Evolutionary conservation across 2,888 invertebrate genomes (phyloP), one percentile per base, ranked within the genome.

Genomic region (Biston betularia): DNA sequence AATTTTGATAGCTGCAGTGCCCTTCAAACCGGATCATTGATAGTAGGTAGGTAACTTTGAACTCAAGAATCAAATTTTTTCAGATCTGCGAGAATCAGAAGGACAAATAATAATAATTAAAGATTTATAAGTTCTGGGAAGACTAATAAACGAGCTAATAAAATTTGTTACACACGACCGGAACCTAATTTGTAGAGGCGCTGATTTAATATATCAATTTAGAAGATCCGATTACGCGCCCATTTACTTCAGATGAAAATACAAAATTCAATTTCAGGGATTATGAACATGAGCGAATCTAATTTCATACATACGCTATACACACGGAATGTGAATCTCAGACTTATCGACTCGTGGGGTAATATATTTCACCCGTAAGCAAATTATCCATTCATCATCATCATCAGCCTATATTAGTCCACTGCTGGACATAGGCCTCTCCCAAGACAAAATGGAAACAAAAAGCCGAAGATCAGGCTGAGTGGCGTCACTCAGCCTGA

Each of bases 171-270:
- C 24, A 24, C 8, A 14, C 38, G 48, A n/a, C 15, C 11, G 4
- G 33, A n/a, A 40, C 61, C 14, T 62, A 54, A 54, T 38, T 55
- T 24, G 12, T 34, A 33, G 12, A 54, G 55, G 33, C 40, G 42
- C 42, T 12, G n/a, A 63, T 49, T 56, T 56, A 63, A 63, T 63
- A 10, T 45, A 63, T 63, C 44, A 57, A 63, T 63, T 63, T 57
- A n/a, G 24, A 6, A 45, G 38, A 57, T 63, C 57, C 57, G 57
- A 57, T 57, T 56, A 63, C 42, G 11, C 45, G 46, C 57, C 63
- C 45, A 50, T 63, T 63, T 63, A 63, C 42, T 34, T 40, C 42
- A 57, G 50, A 63, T 46, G 63, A 63, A 49, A 54, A 56, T 57
- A 57, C 63, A 57, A 57, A 63, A 63, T 57, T 45, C 57, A 45